Evolutionary conservation across 1,140 invertebrate genomes (phyloP).

Genomic region (Dendrolimus kikuchii): DNA sequence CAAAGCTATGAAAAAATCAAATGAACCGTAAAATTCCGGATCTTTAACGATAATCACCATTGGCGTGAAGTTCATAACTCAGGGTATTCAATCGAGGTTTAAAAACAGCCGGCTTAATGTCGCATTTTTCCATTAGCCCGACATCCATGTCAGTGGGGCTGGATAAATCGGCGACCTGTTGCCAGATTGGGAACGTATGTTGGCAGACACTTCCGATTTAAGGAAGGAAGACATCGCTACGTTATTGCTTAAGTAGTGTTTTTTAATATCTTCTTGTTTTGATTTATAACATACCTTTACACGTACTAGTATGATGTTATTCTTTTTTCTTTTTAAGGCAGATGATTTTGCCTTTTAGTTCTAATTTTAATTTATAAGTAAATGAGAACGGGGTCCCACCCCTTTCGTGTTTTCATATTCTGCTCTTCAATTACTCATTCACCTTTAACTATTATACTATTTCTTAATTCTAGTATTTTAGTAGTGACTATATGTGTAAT

Average conservation of each 20-base stretch:
- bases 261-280: background rate
- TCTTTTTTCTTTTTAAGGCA: too few relatives aligned
- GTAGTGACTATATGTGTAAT: too few relatives aligned
- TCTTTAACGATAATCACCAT: constrained; percentile 33
- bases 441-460: too few relatives aligned
- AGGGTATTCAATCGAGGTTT: constrained; percentile 34
- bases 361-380: too few relatives aligned
- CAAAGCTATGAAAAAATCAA: constrained; percentile 9
- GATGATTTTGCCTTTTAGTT: too few relatives aligned
- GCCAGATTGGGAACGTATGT: constrained; percentile 38
- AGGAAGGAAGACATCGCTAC: background rate
- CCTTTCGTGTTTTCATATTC: too few relatives aligned
- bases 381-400: too few relatives aligned
- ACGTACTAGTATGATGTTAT: too few relatives aligned
- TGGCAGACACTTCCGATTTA: constrained; percentile 33
- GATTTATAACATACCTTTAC: too few relatives aligned
- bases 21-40: constrained; percentile 37
- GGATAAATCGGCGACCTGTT: constrained; percentile 62
- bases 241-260: background rate
- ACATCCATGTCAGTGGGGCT: constrained; percentile 24
- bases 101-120: constrained; percentile 37
- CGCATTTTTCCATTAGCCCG: constrained; percentile 56
- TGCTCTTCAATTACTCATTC: too few relatives aligned
- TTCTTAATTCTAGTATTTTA: too few relatives aligned
- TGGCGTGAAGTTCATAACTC: constrained; percentile 43